These are phyloP conservation scores for Tapirus indicus DNA, from an alignment of 2,797 vertebrate species.

Conservation along the genomic window DNA sequence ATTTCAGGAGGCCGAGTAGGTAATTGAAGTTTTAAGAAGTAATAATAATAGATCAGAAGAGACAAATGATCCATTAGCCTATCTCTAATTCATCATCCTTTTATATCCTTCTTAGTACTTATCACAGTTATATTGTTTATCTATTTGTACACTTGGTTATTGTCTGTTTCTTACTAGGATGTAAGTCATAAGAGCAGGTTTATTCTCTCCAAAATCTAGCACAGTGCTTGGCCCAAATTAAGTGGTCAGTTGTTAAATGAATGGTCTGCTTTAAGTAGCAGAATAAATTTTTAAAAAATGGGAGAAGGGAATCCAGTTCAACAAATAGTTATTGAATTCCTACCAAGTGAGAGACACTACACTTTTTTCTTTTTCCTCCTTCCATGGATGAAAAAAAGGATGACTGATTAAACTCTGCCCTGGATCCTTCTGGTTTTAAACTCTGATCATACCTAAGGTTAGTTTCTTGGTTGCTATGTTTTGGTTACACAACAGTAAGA, in stretches of 20 bases:
- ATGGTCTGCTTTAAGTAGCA: constrained; percentile 59
- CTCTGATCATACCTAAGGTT: constrained; percentile 37
- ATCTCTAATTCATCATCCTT: constrained; percentile 17
- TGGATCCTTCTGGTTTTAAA: constrained; percentile 54
- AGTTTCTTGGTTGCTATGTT: constrained; percentile 62
- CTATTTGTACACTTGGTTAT: constrained; percentile 24
- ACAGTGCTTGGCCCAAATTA: constrained; percentile 37
- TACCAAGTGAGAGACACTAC: constrained; percentile 46
- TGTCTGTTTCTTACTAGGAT: constrained; percentile 59
- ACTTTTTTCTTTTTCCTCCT: neutral
- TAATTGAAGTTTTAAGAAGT: constrained; percentile 56
- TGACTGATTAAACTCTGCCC: constrained; percentile 54
- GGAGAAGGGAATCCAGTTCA: constrained; percentile 57
- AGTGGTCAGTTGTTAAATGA: constrained; percentile 50
- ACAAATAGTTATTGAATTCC: constrained; percentile 59
- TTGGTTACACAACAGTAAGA: constrained; percentile 52
- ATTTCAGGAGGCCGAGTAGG: neutral
- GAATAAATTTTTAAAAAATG: constrained; percentile 54
- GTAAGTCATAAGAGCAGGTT: constrained; percentile 7
- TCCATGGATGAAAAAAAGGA: constrained; percentile 36
- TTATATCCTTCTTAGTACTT: neutral
- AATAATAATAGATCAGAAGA: constrained; percentile 40
- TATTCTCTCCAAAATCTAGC: constrained; percentile 49
- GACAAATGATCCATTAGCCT: neutral
- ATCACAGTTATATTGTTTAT: constrained; percentile 41